A percentile compares a stretch with the other conserved stretches of the same genome.
Evolutionary conservation across 2,797 vertebrate genomes (phyloP).

Genomic region (Sitta carolinensis): DNA sequence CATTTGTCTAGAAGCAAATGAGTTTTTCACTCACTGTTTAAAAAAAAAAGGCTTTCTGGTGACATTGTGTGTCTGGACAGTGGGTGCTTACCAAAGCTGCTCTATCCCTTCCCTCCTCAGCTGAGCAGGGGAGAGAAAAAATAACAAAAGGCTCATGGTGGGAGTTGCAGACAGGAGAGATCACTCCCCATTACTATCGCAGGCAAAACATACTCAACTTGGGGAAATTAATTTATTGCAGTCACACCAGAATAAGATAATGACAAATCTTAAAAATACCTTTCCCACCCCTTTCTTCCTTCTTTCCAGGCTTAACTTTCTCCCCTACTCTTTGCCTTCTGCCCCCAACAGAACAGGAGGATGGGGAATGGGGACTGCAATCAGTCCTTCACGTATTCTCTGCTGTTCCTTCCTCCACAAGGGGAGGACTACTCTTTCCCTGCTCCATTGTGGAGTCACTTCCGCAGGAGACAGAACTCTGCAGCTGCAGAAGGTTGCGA

Average conservation of each 20-base stretch:
- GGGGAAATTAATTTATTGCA: not conserved
- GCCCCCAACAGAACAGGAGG: no score
- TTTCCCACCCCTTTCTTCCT: not conserved
- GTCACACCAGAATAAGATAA: not conserved
- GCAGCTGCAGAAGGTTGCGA: not conserved
- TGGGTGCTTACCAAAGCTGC: not conserved
- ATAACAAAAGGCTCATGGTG: not conserved
- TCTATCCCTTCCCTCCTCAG: not conserved
- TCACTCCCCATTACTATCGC: not conserved
- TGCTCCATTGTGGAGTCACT: not conserved
- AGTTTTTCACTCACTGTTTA: not conserved
- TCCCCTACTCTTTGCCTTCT: not conserved
- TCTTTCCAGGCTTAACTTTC: not conserved
- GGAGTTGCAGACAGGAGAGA: not conserved
- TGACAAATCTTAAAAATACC: not conserved
- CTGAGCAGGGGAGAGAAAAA: not conserved
- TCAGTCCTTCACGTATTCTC: accelerated
- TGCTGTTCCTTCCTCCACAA: not conserved
- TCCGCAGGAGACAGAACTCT: not conserved
- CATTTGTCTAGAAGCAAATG: not conserved
- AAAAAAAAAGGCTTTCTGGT: not conserved
- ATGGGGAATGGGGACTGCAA: not conserved
- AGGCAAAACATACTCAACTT: not conserved
- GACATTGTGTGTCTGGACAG: not conserved
- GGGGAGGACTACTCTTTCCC: not conserved